These are phyloP conservation scores for Athalia circularis DNA, from an alignment of 2,888 invertebrate species.

Conservation along the genomic window DNA sequence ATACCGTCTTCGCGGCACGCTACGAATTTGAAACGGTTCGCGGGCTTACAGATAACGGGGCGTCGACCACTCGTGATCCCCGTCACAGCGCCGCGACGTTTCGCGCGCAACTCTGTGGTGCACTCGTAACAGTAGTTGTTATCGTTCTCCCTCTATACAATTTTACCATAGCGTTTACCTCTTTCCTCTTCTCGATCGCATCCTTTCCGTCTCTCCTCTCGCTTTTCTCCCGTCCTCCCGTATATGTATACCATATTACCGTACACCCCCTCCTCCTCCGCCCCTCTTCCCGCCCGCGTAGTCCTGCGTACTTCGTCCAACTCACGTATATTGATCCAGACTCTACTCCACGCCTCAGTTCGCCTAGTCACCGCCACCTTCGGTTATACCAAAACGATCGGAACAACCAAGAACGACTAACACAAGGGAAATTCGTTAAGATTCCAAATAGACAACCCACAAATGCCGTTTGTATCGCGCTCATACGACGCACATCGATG, in stretches of 20 bases:
- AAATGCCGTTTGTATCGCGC: not conserved
- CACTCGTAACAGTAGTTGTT: not conserved
- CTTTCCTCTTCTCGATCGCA: not conserved
- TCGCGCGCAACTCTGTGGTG: slow-evolving; percentile 5
- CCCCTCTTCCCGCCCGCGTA: not conserved
- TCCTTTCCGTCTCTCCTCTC: not conserved
- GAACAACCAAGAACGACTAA: slow-evolving; percentile 18
- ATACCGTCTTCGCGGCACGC: slow-evolving; percentile 34
- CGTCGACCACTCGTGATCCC: slow-evolving; percentile 29
- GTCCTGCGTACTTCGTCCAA: slow-evolving; percentile 24
- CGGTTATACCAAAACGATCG: too few relatives aligned
- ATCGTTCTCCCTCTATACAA: not conserved
- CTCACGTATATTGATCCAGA: slow-evolving; percentile 35
- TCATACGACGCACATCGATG: not conserved
- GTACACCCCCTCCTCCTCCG: not conserved
- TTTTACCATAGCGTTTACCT: not conserved
- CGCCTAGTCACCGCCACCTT: not conserved
- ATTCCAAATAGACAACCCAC: not conserved
- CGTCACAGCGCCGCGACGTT: not conserved
- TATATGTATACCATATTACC: not conserved
- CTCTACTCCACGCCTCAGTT: slow-evolving; percentile 3
- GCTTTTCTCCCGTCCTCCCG: not conserved
- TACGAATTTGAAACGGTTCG: slow-evolving; percentile 41
- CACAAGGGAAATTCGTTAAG: slow-evolving; percentile 37
- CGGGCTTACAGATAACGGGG: slow-evolving; percentile 14